A percentile compares a stretch with the other conserved stretches of the same genome.
phyloP scores from a whole-genome alignment of 2,113 vertebrate species.

The Triplophysa dalaica region DNA sequence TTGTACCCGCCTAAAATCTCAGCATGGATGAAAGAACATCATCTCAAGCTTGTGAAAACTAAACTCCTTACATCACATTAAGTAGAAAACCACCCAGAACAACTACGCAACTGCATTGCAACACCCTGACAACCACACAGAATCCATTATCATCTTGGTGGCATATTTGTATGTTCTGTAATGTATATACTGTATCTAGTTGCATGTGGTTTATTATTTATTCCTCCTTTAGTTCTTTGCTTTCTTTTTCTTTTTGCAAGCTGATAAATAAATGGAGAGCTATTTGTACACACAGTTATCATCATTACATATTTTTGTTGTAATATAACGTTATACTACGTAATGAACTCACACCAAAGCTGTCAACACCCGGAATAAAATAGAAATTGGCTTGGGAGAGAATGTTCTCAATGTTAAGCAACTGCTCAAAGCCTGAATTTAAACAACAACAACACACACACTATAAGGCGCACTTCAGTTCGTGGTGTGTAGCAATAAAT shows the following conservation, averaged over 20 bases:
- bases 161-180: too few species aligned
- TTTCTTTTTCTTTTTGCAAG: too few species aligned
- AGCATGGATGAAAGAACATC: too few species aligned
- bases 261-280: background rate
- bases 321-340: background rate
- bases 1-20: too few species aligned
- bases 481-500: constrained; percentile 14
- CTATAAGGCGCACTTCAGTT: background rate
- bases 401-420: constrained; percentile 1
- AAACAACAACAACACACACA: background rate
- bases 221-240: background rate
- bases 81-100: too few species aligned
- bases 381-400: background rate
- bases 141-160: too few species aligned
- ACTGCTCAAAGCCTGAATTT: background rate
- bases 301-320: background rate
- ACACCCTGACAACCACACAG: too few species aligned
- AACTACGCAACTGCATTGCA: too few species aligned
- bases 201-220: too few species aligned
- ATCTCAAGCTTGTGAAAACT: too few species aligned
- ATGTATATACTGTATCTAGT: too few species aligned
- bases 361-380: background rate
- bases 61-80: too few species aligned
- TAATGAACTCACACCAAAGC: background rate
- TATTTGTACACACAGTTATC: background rate